Evolutionary conservation across 2,797 vertebrate genomes (phyloP).

Genomic region (Lophotriccus pileatus): DNA sequence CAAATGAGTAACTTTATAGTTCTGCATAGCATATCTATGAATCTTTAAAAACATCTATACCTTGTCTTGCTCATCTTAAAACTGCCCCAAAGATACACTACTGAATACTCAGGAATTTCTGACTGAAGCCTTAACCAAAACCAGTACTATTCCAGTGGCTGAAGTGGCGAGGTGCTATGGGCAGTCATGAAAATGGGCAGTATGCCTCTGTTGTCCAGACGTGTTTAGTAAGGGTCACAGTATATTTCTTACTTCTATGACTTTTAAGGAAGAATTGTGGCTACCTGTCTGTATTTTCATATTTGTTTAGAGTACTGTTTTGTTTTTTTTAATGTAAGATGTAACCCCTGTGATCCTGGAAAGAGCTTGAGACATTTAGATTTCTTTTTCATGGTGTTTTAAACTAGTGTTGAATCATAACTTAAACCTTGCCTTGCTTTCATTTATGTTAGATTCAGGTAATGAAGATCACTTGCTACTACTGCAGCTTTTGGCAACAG

Average conservation of each 20-base stretch:
- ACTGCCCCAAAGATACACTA: not conserved
- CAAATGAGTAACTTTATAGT: not conserved
- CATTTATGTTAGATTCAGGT: not conserved
- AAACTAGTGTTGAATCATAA: not conserved
- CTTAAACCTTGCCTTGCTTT: no score
- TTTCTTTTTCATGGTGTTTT: not conserved
- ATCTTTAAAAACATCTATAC: not conserved
- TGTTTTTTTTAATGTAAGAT: not conserved
- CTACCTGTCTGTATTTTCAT: not conserved
- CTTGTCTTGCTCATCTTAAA: not conserved
- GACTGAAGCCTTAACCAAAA: not conserved
- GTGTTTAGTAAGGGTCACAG: not conserved
- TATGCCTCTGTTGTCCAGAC: not conserved
- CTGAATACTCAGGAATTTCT: not conserved
- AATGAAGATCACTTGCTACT: not conserved
- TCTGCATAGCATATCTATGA: not conserved
- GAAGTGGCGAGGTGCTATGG: rapidly evolving
- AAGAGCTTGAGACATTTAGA: not conserved
- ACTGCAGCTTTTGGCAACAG: not conserved
- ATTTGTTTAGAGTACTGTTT: not conserved
- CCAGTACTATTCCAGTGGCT: not conserved
- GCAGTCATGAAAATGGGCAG: not conserved
- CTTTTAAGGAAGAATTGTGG: not conserved
- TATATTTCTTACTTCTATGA: not conserved
- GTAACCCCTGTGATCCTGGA: not conserved